These are phyloP conservation scores for Fistularia commersonii DNA, from an alignment of 2,797 vertebrate species.

Conservation along the genomic window DNA sequence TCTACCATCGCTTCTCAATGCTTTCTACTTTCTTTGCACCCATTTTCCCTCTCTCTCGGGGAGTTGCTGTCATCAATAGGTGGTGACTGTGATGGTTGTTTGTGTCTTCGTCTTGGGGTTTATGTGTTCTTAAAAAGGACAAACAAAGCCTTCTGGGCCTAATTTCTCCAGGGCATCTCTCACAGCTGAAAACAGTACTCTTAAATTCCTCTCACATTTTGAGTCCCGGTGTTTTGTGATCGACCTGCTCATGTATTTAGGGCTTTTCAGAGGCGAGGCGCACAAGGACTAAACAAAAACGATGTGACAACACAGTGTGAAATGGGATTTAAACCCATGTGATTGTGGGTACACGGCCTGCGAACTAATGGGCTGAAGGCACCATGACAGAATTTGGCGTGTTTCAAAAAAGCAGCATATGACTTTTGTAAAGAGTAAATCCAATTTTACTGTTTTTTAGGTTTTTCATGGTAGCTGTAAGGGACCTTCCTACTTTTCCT, in stretches of 20 bases:
- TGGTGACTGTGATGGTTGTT: slow-evolving; percentile 10
- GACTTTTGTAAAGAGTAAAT: slow-evolving; percentile 59
- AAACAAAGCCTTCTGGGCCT: neutral
- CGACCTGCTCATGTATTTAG: slow-evolving; percentile 12
- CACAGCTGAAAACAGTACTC: slow-evolving; percentile 10
- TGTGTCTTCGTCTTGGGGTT: slow-evolving; percentile 9
- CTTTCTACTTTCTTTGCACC: neutral
- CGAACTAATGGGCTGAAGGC: slow-evolving; percentile 52
- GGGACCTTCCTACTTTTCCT: slow-evolving; percentile 26
- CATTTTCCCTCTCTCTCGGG: neutral
- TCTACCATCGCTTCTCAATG: neutral
- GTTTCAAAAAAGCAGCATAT: slow-evolving; percentile 27
- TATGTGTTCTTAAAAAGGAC: slow-evolving; percentile 14
- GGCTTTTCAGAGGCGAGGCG: slow-evolving; percentile 17
- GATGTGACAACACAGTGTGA: slow-evolving; percentile 56
- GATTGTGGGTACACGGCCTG: slow-evolving; percentile 38
- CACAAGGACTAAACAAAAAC: slow-evolving; percentile 34
- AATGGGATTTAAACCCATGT: slow-evolving; percentile 67
- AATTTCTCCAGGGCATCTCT: slow-evolving; percentile 8
- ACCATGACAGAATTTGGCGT: slow-evolving; percentile 43
- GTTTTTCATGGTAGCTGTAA: slow-evolving; percentile 34
- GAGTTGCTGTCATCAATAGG: slow-evolving; percentile 17
- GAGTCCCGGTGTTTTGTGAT: slow-evolving; percentile 7
- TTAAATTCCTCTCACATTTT: slow-evolving; percentile 3
- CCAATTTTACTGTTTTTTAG: slow-evolving; percentile 55